Evolutionary conservation across 2,797 vertebrate genomes (phyloP).

Genomic region (Xiphophorus birchmanni): DNA sequence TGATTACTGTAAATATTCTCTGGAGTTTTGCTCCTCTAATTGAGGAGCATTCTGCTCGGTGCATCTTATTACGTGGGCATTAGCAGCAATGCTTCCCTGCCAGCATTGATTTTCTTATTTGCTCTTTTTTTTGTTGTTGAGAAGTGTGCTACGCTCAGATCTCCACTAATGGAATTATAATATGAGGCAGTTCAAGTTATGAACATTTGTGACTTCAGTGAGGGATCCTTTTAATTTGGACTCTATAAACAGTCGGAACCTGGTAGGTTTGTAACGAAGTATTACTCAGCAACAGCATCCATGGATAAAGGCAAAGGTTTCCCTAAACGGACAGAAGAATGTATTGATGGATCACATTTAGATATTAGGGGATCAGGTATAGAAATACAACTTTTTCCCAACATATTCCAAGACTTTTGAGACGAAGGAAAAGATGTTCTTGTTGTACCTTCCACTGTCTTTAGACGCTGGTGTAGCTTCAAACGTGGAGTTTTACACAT

Average conservation of each 20-base stretch:
- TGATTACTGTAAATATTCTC: slow-evolving; percentile 76
- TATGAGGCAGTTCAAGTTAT: not conserved
- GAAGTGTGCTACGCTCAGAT: slow-evolving; percentile 33
- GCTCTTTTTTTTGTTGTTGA: slow-evolving; percentile 29
- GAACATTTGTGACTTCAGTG: not conserved
- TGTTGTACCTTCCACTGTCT: not conserved
- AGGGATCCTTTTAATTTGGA: not conserved
- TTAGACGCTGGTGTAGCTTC: not conserved
- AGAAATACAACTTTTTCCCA: not conserved
- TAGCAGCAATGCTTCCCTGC: slow-evolving; percentile 45
- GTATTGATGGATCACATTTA: not conserved
- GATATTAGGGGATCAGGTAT: not conserved
- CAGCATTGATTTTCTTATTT: slow-evolving; percentile 66
- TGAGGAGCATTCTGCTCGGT: slow-evolving; percentile 59
- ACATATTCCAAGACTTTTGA: not conserved
- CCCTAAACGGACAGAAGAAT: not conserved
- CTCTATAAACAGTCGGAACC: not conserved
- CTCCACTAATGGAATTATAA: slow-evolving; percentile 1
- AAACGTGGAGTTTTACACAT: not conserved
- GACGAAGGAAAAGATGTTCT: not conserved
- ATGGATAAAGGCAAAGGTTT: not conserved
- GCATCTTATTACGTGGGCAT: slow-evolving; percentile 68
- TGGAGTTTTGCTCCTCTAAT: slow-evolving; percentile 62
- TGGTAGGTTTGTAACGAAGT: not conserved
- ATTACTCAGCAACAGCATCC: not conserved